Evolutionary conservation across 2,888 invertebrate species (phyloP), one percentile per base, ranked within the genome.

Genomic region (Harpagoxenus sublaevis): DNA sequence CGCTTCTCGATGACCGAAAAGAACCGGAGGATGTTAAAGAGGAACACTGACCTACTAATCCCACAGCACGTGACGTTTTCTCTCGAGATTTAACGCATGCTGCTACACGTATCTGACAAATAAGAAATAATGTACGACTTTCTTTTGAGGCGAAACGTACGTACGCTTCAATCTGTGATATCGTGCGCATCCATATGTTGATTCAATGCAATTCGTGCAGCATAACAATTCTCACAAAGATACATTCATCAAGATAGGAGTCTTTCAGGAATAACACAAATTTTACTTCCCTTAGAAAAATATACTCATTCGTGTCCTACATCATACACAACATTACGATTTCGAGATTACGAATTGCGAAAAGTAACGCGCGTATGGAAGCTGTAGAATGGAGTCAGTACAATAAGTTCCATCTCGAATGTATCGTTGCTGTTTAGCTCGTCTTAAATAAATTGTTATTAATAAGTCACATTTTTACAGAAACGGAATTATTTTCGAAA

Each of bases 31-130:
- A 60, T 42, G 18, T 48, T 79, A 60, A 71, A 79, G 73, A 79
- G 48, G 28, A 73, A 23, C 48, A 18, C 42, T 79, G 79, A 73
- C 79, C 79, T 48, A 79, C 79, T 73, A 79, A 79, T 48, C 60
- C 18, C 0, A 39, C 12, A 42, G 45, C 45, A 60, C 18, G 45
- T 60, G 23, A 18, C 71, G 79, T 79, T 73, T 71, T 79, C 48
- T 79, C 79, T 60, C 35, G 18, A 18, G 70, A 60, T 70, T 71
- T 8, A 79, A 71, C 45, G 79, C 35, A 10, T 8, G 4, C n/a
- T 70, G 57, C 60, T 79, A 60, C 60, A 79, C 48, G 68, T 39
- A 35, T 73, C n/a, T 23, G 6, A 39, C 28, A 48, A 73, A 35
- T 45, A 45, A 39, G 18, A 48, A 73, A 35, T 45, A 45, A 31